Evolutionary conservation across 2,888 invertebrate species (phyloP), one percentile per base, ranked within the genome.

Genomic region (Philhelius pedissequus): DNA sequence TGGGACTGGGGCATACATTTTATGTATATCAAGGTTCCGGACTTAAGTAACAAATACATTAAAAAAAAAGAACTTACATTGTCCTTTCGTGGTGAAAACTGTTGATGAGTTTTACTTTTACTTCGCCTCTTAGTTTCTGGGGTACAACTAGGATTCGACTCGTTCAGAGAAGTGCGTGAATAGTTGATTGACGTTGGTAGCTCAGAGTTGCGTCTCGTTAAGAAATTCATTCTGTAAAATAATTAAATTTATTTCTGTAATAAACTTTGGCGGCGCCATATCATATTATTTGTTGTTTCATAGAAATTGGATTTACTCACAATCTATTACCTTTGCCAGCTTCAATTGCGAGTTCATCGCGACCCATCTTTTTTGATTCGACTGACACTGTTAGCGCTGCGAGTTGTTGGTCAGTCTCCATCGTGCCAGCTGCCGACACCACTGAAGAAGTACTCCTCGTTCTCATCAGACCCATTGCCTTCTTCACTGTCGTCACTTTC

Each of bases 371-470:
- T 68, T 88, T 88, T 40, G 86, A 86, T 9, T 74, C 83, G 79
- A 70, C 66, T 60, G 84, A 60, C 38, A 54, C 74, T 30, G 64
- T 74, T 74, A 32, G 50, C 7, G 56, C 18, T 54, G 38, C 8
- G 2, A 43, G 38, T 11, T 58, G 69, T 56, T 52, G 52, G 20
- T 52, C 84, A 84, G 30, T 84, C 84, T 70, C 84, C 80, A 56
- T 84, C 79, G 58, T 75, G 50, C 20, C 79, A 64, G 30, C 83
- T 80, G 86, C 89, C 89, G 78, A 89, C 86, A 86, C 90, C 91
- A 89, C 90, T 91, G 90, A 90, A 91, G 90, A 90, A 91, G 89
- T 90, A 91, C 89, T 90, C 91, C 75, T 90, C 90, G 89, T 90
- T 90, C 89, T 91, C 91, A 87, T 89, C 86, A 80, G 87, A 84